These are phyloP conservation scores for Clarias laeviceps DNA, from an alignment of 2,797 vertebrate genomes.

Conservation along the genomic window DNA sequence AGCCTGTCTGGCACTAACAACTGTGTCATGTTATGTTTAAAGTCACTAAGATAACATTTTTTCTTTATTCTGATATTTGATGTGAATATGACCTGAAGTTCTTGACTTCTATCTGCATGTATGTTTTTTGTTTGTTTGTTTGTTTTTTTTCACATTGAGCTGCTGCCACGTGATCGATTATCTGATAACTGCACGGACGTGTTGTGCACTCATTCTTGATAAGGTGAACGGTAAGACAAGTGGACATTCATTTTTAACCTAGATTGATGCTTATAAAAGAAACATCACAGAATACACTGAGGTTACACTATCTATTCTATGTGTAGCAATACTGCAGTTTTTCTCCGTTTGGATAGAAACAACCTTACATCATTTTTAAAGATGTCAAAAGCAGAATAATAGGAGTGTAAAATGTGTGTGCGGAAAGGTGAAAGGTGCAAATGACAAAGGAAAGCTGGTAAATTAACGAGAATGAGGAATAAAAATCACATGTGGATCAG, in stretches of 20 bases:
- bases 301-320: no score
- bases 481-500: slow-evolving; percentile 27
- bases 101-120: background rate
- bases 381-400: background rate
- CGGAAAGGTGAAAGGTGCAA: background rate
- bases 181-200: background rate
- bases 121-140: background rate
- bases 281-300: background rate
- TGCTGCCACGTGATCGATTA: background rate
- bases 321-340: background rate
- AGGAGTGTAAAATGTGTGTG: background rate
- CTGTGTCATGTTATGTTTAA: background rate
- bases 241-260: background rate
- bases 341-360: background rate
- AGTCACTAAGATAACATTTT: background rate
- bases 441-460: background rate
- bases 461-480: slow-evolving; percentile 21
- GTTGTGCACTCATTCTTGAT: background rate
- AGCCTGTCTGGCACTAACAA: background rate
- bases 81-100: background rate
- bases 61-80: background rate
- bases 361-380: background rate
- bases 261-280: background rate
- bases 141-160: background rate
- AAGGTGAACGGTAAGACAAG: background rate